Evolutionary conservation across 1,140 invertebrate genomes (phyloP).

Genomic region (Drosophila parabipectinata): DNA sequence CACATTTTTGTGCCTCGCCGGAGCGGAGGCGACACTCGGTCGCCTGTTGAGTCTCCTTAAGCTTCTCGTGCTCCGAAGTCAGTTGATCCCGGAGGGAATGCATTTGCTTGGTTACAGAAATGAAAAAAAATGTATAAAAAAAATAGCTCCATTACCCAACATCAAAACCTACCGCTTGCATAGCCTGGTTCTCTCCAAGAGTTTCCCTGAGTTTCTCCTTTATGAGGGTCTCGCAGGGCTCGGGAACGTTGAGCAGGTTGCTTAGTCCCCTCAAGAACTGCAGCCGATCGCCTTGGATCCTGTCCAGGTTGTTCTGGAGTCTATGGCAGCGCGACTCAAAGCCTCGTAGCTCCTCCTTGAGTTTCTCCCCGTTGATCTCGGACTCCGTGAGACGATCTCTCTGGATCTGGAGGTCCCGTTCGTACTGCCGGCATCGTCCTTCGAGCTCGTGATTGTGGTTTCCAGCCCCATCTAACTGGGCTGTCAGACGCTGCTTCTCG

Average conservation of each 20-base stretch:
- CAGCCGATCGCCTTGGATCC: slow-evolving; percentile 75
- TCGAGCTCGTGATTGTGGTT: slow-evolving; percentile 81
- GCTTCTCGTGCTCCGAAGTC: slow-evolving; percentile 86
- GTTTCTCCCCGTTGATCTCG: slow-evolving; percentile 78
- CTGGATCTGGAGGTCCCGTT: slow-evolving; percentile 78
- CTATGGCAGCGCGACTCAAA: slow-evolving; percentile 83
- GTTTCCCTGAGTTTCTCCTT: slow-evolving; percentile 91
- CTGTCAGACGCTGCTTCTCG: slow-evolving; percentile 76
- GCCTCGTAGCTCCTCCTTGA: slow-evolving; percentile 81
- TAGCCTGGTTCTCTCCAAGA: slow-evolving; percentile 90
- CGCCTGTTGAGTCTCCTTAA: slow-evolving; percentile 87
- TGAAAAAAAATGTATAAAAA: not conserved
- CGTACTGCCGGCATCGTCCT: slow-evolving; percentile 72
- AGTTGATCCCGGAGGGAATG: slow-evolving; percentile 89
- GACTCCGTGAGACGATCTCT: slow-evolving; percentile 78
- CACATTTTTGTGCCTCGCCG: slow-evolving; percentile 89
- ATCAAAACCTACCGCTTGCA: slow-evolving; percentile 86
- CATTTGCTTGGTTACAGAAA: slow-evolving; percentile 86
- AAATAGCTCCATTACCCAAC: not conserved
- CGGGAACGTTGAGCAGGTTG: slow-evolving; percentile 82
- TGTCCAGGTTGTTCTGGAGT: slow-evolving; percentile 76
- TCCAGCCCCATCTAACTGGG: slow-evolving; percentile 71
- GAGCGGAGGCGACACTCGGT: slow-evolving; percentile 86
- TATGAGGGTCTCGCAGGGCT: slow-evolving; percentile 90
- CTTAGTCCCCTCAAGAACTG: slow-evolving; percentile 73